phyloP scores from a whole-genome alignment of 2,888 invertebrate genomes.

The Hedychridium roseum region DNA sequence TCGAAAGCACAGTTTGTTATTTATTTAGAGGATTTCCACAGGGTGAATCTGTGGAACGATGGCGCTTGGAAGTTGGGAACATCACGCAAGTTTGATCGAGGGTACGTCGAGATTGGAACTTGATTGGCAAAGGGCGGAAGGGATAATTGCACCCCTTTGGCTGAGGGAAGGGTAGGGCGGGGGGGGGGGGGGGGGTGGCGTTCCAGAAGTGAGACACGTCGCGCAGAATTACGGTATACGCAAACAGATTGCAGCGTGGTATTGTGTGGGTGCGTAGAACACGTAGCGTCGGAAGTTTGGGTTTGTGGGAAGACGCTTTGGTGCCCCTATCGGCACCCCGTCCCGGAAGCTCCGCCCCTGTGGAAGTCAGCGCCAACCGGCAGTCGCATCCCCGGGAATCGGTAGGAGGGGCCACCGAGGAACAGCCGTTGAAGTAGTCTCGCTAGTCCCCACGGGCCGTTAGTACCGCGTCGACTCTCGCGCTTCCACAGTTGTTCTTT shows the following conservation, averaged over 20 bases:
- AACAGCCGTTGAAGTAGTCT: conserved; percentile 29
- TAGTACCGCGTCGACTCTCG: conserved; percentile 44
- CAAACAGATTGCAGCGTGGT: conserved; percentile 2
- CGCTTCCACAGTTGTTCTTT: conserved; percentile 14
- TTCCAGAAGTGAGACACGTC: conserved; percentile 1
- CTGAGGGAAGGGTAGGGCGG: too few relatives aligned
- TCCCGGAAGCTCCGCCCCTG: conserved; percentile 57
- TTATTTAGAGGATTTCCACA: too few relatives aligned
- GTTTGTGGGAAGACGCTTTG: conserved; percentile 51
- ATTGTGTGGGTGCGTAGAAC: conserved; percentile 4
- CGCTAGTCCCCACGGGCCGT: conserved; percentile 27
- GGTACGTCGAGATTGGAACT: too few relatives aligned
- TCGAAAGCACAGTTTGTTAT: too few relatives aligned
- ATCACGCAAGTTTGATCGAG: too few relatives aligned
- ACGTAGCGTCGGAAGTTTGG: conserved; percentile 17
- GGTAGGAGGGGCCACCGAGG: conserved; percentile 57
- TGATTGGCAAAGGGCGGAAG: too few relatives aligned
- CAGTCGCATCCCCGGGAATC: conserved; percentile 42
- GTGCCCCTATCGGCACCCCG: conserved; percentile 46
- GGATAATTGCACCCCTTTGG: too few relatives aligned
- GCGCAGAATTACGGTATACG: conserved; percentile 6
- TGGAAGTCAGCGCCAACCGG: conserved; percentile 57
- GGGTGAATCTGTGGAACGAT: too few relatives aligned
- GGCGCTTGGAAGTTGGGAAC: too few relatives aligned
- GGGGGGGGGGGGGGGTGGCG: background rate